These are phyloP conservation scores for Mercenaria mercenaria DNA, from an alignment of 1,140 invertebrate genomes.

Conservation along the genomic window DNA sequence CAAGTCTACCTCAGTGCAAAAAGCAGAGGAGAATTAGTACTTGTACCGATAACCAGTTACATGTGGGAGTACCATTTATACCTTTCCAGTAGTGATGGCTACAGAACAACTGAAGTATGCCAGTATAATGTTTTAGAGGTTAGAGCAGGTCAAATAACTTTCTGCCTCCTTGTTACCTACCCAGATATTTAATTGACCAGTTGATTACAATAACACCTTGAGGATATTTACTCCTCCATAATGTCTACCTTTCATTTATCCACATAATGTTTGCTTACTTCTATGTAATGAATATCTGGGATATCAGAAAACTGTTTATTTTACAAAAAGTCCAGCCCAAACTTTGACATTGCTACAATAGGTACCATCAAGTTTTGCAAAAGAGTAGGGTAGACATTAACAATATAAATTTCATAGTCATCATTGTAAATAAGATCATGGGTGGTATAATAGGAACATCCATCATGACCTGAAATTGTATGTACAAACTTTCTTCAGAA, in stretches of 20 bases:
- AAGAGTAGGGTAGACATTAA: background rate
- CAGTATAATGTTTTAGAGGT: background rate
- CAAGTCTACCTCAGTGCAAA: too few species aligned
- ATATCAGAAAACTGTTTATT: background rate
- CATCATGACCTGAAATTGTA: too few species aligned
- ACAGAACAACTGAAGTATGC: too few species aligned
- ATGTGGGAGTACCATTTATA: too few species aligned
- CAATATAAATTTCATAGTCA: background rate
- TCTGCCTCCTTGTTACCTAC: conserved; percentile 10
- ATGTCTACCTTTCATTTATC: background rate
- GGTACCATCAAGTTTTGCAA: background rate
- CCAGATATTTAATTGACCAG: background rate
- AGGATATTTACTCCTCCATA: conserved; percentile 2
- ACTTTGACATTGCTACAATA: background rate
- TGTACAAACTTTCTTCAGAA: too few species aligned
- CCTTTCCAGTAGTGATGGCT: too few species aligned
- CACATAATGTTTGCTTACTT: background rate
- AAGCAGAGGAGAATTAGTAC: too few species aligned
- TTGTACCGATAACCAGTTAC: too few species aligned
- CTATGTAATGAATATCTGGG: background rate
- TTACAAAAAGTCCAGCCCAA: background rate
- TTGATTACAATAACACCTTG: conserved; percentile 6
- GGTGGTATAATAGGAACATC: too few species aligned
- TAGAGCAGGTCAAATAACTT: background rate
- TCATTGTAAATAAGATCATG: background rate